Evolutionary conservation across 2,113 vertebrate species (phyloP), one percentile per base, ranked within the genome.

Genomic region (Mus spicilegus): DNA sequence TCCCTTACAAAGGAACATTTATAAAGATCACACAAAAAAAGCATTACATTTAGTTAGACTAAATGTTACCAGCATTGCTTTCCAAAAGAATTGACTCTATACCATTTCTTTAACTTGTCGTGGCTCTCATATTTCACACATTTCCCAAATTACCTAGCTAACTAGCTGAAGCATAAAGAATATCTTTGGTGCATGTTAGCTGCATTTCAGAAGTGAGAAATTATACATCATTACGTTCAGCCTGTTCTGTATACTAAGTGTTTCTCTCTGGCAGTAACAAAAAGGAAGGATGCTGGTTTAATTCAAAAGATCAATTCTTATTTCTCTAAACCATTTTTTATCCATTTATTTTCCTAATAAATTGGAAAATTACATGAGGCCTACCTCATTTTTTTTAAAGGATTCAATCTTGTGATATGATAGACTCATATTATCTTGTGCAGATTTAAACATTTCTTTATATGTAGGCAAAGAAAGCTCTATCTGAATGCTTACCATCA

Each of bases 341-440:
- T 6, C 97, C 98, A 96, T 85, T 94, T 56, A 86, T 95, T 96
- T 97, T 95, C 95, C 89, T 92, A 95, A 97, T 97, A 96, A 96
- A 97, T 46, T 90, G 54, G 42, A 67, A 91, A 91, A 93, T 96
- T 95, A 88, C 97, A 94, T 95, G 84, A 95, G n/a, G 87, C 85
- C 54, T 93, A 78, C 90, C 96, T 96, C 70, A 97, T 11, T 12
- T 54, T 54, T 80, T 63, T 56, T 85, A 46, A 65, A 73, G 87
- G 3, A 80, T 65, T 93, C 20, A 69, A 65, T 90, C 90, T 93
- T 81, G 61, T 49, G 56, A 28, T 26, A 76, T 33, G 73, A 70
- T 42, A 92, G 30, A 30, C 6, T 90, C 78, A 1, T 81, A 81
- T 76, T 91, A 46, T 89, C 54, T 94, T 82, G 24, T 20, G 0